Conservation (phyloP, 2,113 vertebrate species). For the Hystrix brachyura region DNA sequence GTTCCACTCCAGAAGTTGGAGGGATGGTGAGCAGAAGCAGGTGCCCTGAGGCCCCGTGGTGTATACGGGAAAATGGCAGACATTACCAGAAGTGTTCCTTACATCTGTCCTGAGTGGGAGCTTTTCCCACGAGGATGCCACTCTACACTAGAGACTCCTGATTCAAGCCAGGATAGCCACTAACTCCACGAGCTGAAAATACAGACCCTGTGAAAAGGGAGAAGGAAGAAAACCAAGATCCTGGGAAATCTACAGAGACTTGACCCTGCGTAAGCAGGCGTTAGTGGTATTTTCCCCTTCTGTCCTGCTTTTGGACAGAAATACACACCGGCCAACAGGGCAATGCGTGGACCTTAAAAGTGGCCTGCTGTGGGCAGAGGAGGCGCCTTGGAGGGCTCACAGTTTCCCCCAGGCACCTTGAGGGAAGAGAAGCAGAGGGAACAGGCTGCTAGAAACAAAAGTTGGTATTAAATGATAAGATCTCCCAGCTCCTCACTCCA, state of each 20-base stretch:
- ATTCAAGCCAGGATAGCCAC: background rate
- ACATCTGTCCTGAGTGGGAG: background rate
- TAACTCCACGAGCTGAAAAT: background rate
- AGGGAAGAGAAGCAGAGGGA: slow-evolving; percentile 56
- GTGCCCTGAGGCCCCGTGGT: background rate
- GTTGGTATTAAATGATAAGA: slow-evolving; percentile 80
- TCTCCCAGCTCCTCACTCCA: slow-evolving; percentile 74
- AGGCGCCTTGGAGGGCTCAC: background rate
- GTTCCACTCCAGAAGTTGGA: background rate
- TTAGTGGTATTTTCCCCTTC: slow-evolving; percentile 56
- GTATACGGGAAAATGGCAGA: background rate
- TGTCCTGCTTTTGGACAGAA: slow-evolving; percentile 57
- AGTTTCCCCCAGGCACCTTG: slow-evolving; percentile 8
- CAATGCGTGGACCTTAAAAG: slow-evolving; percentile 11
- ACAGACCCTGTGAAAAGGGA: background rate
- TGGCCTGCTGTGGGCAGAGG: background rate
- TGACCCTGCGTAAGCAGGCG: background rate
- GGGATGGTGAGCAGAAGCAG: background rate
- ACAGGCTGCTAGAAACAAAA: slow-evolving; percentile 68
- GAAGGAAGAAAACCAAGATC: background rate
- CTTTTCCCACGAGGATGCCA: background rate
- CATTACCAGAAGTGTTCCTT: background rate
- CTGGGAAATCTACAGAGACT: background rate
- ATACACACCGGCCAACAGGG: background rate
- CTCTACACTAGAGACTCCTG: background rate